phyloP scores from a whole-genome alignment of 2,113 vertebrate species.

The Toxotes chatareus region DNA sequence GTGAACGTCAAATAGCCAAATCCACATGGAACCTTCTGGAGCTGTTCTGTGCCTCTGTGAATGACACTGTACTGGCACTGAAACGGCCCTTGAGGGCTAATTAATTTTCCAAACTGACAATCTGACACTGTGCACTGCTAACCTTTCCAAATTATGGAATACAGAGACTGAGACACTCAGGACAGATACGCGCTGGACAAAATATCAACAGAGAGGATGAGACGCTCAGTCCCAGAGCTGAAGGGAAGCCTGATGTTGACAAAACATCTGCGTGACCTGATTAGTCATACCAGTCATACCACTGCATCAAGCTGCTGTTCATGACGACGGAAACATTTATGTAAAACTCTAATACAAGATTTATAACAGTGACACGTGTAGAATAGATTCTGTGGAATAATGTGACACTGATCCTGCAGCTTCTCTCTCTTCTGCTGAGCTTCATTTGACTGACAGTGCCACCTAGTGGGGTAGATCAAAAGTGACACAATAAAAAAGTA shows the following conservation, averaged over 20 bases:
- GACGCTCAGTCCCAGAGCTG: background rate
- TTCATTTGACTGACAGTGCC: constrained; percentile 62
- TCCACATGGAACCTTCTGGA: constrained; percentile 46
- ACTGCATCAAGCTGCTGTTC: background rate
- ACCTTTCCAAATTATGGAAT: constrained; percentile 50
- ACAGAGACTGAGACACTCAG: constrained; percentile 2
- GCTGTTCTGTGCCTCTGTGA: constrained; percentile 14
- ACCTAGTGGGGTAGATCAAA: constrained; percentile 27
- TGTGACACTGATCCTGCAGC: constrained; percentile 18
- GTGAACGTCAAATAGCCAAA: constrained; percentile 39
- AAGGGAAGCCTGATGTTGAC: background rate
- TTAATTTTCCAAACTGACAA: constrained; percentile 72
- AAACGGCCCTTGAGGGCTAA: constrained; percentile 71
- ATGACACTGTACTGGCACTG: constrained; percentile 50
- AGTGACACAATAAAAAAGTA: background rate
- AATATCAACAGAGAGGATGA: constrained; percentile 6
- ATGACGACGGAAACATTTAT: background rate
- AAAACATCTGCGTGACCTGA: constrained; percentile 15
- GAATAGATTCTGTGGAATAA: background rate
- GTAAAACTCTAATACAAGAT: background rate
- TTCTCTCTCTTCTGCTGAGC: background rate
- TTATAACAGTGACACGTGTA: background rate
- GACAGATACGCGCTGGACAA: background rate
- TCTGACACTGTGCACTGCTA: constrained; percentile 46
- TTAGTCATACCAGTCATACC: background rate